Evolutionary conservation across 2,888 invertebrate species (phyloP), one percentile per base, ranked within the genome.

Genomic region (Choreutis nemorana): DNA sequence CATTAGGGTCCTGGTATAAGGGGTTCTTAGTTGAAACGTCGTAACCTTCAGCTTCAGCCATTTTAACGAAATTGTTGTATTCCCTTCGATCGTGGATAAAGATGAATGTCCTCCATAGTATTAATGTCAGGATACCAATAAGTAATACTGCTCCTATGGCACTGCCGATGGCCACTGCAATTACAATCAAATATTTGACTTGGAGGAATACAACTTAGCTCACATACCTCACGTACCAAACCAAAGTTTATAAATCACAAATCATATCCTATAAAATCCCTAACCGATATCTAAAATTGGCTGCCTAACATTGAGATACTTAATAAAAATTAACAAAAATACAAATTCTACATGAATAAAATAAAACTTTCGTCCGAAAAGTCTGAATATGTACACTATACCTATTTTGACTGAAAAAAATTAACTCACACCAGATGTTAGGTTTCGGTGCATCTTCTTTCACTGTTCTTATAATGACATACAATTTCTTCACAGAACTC

Each of bases 401-500:
- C n/a, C n/a, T n/a, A n/a, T n/a, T 7, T 18, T 8, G n/a, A n/a
- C n/a, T n/a, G n/a, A n/a, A n/a, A n/a, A n/a, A 13, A 16, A 23
- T 28, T n/a, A n/a, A 64, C 67, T 61, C 45, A 77, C 77, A 43
- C 54, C 59, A 61, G 31, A 65, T 37, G 36, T 70, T 49, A 1
- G 55, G 55, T 28, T 48, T 37, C 0, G 55, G 45, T 5, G 55
- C 54, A 11, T 34, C 28, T 21, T 67, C 67, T 4, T 55, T 33
- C 32, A 72, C 65, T 0, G 47, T 55, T 34, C 73, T 73, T 24
- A 77, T 60, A n/a, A 59, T 44, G 6, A 75, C 26, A 9, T 45
- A 41, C 8, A 68, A 34, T 18, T 42, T 41, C 14, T 39, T 41
- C 1, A 34, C 41, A 2, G 34, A 41, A 2, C 29, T 36, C 2